Evolutionary conservation across 2,888 invertebrate species (phyloP), one percentile per base, ranked within the genome.

Genomic region (Megaustenia siamemsis): DNA sequence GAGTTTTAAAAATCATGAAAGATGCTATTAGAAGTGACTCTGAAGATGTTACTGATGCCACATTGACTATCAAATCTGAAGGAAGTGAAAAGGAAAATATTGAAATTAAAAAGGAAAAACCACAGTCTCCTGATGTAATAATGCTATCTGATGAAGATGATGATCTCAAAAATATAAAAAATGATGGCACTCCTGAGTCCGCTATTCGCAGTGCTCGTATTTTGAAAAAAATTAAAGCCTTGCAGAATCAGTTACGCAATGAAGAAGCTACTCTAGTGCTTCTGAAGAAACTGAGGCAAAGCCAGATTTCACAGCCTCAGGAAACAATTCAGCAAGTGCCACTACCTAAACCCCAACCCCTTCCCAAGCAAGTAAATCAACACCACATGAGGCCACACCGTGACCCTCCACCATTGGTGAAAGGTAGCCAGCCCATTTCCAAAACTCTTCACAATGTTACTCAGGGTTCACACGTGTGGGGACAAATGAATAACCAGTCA

Each of bases 261-360:
- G 99, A 99, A 94, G 99, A 99, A 94, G 98, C 99, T 94, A 98
- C 98, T 92, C 95, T 99, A 93, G 97, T 99, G 88, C 95, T 99
- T 92, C 95, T 99, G 91, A 97, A 98, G 93, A 98, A 98, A 94
- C 95, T 99, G 87, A 96, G 97, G 82, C 98, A 98, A 94, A 98
- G 98, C 87, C 99, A 99, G 94, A 92, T 94, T 88, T 92, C 91
- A 21, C 90, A 73, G 43, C 45, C 88, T 76, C 91, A 90, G 73
- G 81, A 82, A 43, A 35, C 77, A 12, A 28, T 28, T n/a, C 56
- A 38, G 32, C 78, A 63, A 32, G 21, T 56, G 32, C 63, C 80
- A 60, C 28, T 73, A 38, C 73, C 77, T 0, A 68, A 43, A 40
- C 83, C 83, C 4, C 86, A 84, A 49, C 38, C 75, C 12, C 82